Evolutionary conservation across 2,888 invertebrate species (phyloP), one percentile per base, ranked within the genome.

Genomic region (Drosophila austrosaltans): DNA sequence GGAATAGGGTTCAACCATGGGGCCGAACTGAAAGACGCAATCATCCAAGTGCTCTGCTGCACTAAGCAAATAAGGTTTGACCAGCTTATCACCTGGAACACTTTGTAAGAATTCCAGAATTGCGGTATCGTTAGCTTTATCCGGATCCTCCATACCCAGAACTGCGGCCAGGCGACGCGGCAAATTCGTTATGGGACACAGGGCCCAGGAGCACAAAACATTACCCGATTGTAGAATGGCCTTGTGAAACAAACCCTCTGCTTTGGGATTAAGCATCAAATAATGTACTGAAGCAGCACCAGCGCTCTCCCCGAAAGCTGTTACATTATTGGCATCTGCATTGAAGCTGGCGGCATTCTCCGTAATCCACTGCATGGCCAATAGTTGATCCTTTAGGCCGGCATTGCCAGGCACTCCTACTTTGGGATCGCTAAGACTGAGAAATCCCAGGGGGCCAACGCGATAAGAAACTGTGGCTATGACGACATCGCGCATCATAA

Each of bases 281-380:
- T 91, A 92, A 67, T 94, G 93, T 1, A 91, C 92, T 0, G 93
- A 91, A 7, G 92, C 92, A n/a, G 91, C 93, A 6, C 94, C 94
- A 28, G 93, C 93, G 81, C 93, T 94, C 76, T 93, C 93, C 0
- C 94, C 94, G 73, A 93, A 93, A 3, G 93, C 90, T 0, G 93
- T 94, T 1, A 92, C 91, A 79, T 94, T 94, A 0, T 91, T 82
- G 0, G 93, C 85, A 85, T 94, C 93, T 1, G 93, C 94, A 74
- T 93, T 93, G 69, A 94, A 94, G 8, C 77, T 69, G 2, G 72
- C 36, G 2, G 93, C 92, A 76, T 94, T 93, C 20, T 87, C 77
- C 48, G 92, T 91, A 0, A 94, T 89, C 93, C 93, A 94, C 68
- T 91, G 90, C 56, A 94, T 75, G 0, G 93, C 93, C 81, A 93